phyloP scores from a whole-genome alignment of 2,797 vertebrate species.

The Sebastes paucispinis region DNA sequence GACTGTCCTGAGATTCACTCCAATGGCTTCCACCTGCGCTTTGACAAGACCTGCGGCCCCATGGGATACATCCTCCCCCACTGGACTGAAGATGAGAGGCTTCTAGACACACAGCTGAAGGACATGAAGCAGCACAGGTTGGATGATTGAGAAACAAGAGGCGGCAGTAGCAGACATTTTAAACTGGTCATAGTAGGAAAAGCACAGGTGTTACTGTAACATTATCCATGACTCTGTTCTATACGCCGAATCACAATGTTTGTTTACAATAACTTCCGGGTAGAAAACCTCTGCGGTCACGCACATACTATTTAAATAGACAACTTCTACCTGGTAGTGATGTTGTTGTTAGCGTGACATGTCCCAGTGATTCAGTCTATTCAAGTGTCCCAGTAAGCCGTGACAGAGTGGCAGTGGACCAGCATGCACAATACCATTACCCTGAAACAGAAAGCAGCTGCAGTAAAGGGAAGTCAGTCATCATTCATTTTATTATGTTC shows the following conservation, averaged over 20 bases:
- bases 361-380: background rate
- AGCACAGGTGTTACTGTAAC: background rate
- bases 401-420: background rate
- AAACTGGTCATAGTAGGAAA: background rate
- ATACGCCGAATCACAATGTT: background rate
- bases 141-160: background rate
- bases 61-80: constrained; percentile 88
- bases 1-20: constrained; percentile 87
- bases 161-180: background rate
- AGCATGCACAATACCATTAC: background rate
- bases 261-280: background rate
- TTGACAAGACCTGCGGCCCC: constrained; percentile 82
- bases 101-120: constrained; percentile 53
- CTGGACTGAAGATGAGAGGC: constrained; percentile 77
- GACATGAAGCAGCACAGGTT: constrained; percentile 70
- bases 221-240: background rate
- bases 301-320: too few relatives aligned
- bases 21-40: constrained; percentile 83
- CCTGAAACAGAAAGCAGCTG: background rate
- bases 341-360: background rate
- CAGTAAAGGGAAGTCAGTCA: background rate
- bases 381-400: background rate
- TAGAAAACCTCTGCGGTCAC: background rate
- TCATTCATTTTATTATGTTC: background rate
- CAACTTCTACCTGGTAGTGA: background rate